Base-by-base conservation (phyloP, 2,888 invertebrate species). In the Drosophila kanekoi region DNA sequence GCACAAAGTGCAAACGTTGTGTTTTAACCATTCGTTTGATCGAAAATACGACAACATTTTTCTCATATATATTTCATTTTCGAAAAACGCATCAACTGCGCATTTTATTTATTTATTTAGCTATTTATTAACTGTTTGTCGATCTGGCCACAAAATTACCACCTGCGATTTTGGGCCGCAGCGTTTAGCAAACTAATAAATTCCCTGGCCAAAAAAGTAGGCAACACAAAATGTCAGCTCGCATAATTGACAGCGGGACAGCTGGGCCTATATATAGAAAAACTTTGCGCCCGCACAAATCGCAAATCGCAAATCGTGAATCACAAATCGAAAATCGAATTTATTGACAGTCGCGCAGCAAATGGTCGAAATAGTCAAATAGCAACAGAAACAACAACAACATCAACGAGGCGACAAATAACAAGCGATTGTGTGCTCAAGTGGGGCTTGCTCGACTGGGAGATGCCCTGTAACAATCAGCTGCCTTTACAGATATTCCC, bases 271-370 rank as follows among this genome's bases (percentile, higher is more conserved):
- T 18, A 38, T 56, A 49, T 65, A 68, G 62, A 75, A 79, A 77
- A 73, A 74, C 78, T 28, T 38, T 70, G 57, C 59, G 63, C 58
- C 66, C 60, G 72, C 82, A 71, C 71, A 75, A 64, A 66, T 72
- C 40, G 61, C 71, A 75, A 64, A 66, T 72, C 40, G 61, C 61
- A 61, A 54, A 71, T 69, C 53, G 33, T 63, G 71, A 79, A 79
- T 81, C 73, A 61, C 72, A 77, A 81, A 87, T 81, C 81, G 79
- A 75, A 86, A 84, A 88, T 88, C 84, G 81, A 87, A 85, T 85
- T 85, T 87, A 85, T 85, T 87, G 87, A 88, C 83, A 79, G 68
- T 64, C 68, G 75, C 81, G 56, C 81, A 86, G 58, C 81, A 86
- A 82, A 87, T 83, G 78, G 56, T 44, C 67, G 72, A 66, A 86